These are phyloP conservation scores for Micronycteris hirsuta DNA, from an alignment of 2,113 vertebrate species.

Conservation along the genomic window DNA sequence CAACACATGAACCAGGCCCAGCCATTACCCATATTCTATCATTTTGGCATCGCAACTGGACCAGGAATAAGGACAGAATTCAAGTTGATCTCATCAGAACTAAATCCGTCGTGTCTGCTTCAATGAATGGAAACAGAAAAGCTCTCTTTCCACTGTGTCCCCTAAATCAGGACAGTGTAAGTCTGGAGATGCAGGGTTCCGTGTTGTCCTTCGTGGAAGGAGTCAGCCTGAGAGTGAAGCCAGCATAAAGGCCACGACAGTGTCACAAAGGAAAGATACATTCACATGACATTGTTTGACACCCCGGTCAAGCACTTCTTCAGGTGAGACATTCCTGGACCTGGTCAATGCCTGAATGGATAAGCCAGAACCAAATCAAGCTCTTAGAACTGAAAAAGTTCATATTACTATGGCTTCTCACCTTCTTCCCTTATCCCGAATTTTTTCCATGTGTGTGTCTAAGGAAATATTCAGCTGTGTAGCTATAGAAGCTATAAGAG, in stretches of 20 bases:
- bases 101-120: background rate
- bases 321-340: background rate
- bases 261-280: background rate
- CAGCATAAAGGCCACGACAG: background rate
- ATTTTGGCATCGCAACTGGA: background rate
- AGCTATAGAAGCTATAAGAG: background rate
- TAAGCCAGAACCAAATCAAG: background rate
- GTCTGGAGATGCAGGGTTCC: background rate
- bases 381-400: background rate
- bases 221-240: background rate
- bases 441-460: background rate
- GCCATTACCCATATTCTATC: background rate
- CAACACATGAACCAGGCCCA: background rate
- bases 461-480: background rate
- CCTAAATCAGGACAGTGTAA: background rate
- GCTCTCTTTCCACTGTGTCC: background rate
- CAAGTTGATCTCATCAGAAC: background rate
- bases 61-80: background rate
- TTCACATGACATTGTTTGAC: background rate
- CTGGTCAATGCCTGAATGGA: background rate
- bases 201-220: background rate
- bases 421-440: background rate
- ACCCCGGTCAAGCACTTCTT: background rate
- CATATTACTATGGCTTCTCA: background rate
- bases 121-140: background rate